Evolutionary conservation across 1,140 invertebrate genomes (phyloP), one percentile per base, ranked within the genome.

Genomic region (Drosophila orena): DNA sequence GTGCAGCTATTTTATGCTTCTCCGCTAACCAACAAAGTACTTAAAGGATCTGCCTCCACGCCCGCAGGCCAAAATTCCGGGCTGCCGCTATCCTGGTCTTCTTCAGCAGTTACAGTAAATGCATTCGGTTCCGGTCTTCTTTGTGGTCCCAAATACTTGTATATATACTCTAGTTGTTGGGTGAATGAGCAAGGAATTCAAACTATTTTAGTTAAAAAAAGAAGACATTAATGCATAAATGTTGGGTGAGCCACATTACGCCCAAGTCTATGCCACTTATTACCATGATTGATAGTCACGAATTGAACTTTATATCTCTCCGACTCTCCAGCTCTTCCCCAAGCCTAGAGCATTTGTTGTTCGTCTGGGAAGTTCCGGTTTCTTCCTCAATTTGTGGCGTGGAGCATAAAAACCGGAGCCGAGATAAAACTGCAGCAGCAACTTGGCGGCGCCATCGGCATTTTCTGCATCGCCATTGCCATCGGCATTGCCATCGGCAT

Each of bases 1-100:
- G 83, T 86, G 83, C 83, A 86, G 75, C 79, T 86, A 89, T 86
- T 86, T 86, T 86, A 86, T 86, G 79, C 81, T 88, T 49, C 80
- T 75, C 62, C 68, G 54, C 78, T 68, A 79, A 86, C 83, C 83
- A 86, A 86, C 83, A 88, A 86, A 86, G 75, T 86, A 83, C 79
- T 83, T 89, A 86, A 86, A 88, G 83, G 71, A 79, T 79, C 71
- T 69, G 30, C 72, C 62, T 12, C 46, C n/a, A 27, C 15, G 46
- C 37, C 64, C 64, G 14, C 59, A 55, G 57, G 20, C 38, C 42
- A 47, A 53, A 30, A 12, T 55, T 38, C 14, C 58, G 54, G 43
- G 52, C 38, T 38, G 30, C 37, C 22, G 46, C 38, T 38, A 54
- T 69, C 66, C 24, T 24, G 40, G 17, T 12, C 27, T 27, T 34